These are phyloP conservation scores for Dryoscopus gambensis DNA, from an alignment of 2,113 vertebrate species.

Conservation along the genomic window DNA sequence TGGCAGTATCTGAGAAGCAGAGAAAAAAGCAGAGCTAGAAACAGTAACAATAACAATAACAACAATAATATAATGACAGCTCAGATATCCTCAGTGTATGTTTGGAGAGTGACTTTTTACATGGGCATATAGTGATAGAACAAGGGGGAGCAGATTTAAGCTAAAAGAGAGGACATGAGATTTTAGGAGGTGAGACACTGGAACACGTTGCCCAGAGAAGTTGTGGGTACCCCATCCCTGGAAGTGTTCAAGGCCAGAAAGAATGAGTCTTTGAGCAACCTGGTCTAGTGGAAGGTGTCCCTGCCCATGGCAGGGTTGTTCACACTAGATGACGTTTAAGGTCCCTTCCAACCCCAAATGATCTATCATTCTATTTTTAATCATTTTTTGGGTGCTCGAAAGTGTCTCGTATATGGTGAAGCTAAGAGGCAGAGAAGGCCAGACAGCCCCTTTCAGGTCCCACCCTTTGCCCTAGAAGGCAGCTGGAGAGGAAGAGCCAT, in stretches of 20 bases:
- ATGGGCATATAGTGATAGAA: neutral
- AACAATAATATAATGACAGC: neutral
- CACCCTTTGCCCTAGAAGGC: neutral
- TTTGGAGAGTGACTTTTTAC: neutral
- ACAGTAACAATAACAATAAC: neutral
- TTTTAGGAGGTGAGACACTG: neutral
- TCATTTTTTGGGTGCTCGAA: neutral
- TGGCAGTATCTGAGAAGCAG: conserved; percentile 74
- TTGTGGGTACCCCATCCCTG: neutral
- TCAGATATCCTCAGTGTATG: neutral
- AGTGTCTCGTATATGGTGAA: fast-evolving
- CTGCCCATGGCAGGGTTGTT: neutral
- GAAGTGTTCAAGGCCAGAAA: neutral
- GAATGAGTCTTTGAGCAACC: neutral
- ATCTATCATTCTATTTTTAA: neutral
- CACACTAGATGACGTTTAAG: fast-evolving
- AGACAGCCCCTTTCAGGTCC: neutral
- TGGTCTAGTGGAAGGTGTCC: neutral
- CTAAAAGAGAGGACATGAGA: neutral
- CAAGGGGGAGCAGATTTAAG: neutral
- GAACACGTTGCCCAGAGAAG: neutral
- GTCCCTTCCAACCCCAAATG: neutral
- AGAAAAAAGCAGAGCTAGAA: conserved; percentile 2
- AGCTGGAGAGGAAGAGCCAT: neutral
- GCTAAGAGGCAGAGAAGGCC: neutral